Evolutionary conservation across 2,113 vertebrate genomes (phyloP).

Genomic region (Zapus hudsonius): DNA sequence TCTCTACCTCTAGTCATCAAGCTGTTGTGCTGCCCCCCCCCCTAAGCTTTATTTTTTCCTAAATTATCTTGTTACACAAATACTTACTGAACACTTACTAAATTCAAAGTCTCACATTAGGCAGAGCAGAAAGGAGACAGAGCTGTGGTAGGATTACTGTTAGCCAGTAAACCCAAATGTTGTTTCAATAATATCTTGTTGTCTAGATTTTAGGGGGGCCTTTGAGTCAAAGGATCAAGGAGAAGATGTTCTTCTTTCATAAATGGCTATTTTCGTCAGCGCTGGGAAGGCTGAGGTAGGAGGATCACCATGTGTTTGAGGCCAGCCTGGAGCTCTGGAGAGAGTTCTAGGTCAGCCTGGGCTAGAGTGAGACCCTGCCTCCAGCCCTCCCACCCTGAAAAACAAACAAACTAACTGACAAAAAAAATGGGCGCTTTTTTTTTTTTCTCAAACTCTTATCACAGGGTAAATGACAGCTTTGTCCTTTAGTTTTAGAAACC

Average conservation of each 20-base stretch:
- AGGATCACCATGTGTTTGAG: too few relatives aligned
- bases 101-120: background rate
- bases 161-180: background rate
- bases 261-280: background rate
- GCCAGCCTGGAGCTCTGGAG: too few relatives aligned
- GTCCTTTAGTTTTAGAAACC: background rate
- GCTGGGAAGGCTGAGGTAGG: too few relatives aligned
- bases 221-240: background rate
- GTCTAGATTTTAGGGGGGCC: background rate
- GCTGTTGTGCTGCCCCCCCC: background rate
- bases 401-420: too few relatives aligned
- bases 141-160: background rate
- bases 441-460: background rate
- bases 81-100: background rate
- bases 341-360: too few relatives aligned
- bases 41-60: background rate
- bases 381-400: too few relatives aligned
- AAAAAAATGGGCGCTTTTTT: too few relatives aligned
- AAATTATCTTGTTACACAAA: background rate
- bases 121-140: background rate
- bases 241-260: background rate
- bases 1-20: background rate
- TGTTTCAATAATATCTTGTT: slow-evolving; percentile 34
- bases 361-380: too few relatives aligned
- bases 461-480: background rate